Conservation (phyloP, 2,113 vertebrate genomes). For the Scalopus aquaticus region DNA sequence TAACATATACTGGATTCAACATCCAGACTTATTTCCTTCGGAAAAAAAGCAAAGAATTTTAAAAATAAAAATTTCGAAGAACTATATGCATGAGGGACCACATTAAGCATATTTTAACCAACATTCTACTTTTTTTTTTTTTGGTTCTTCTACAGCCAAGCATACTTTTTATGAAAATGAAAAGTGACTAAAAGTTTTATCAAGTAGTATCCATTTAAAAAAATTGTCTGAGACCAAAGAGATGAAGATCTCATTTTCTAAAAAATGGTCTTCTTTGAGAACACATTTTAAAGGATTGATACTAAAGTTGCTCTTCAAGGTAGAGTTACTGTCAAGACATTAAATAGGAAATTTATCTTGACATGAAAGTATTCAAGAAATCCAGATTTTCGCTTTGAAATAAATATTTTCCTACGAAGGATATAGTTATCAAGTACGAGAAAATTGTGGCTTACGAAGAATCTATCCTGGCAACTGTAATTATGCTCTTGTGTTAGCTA, state of each 20-base stretch:
- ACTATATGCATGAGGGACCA: background rate
- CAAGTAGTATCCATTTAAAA: background rate
- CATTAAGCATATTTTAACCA: conserved; percentile 14
- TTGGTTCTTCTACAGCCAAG: background rate
- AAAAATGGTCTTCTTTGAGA: conserved; percentile 47
- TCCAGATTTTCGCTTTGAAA: conserved; percentile 16
- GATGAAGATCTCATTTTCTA: background rate
- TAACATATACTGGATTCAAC: background rate
- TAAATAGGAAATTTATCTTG: conserved; percentile 45
- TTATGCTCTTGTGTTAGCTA: conserved; percentile 30
- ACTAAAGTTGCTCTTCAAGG: background rate
- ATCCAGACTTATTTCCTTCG: background rate
- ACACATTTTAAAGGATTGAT: conserved; percentile 5
- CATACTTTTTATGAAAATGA: background rate
- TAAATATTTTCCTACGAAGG: background rate
- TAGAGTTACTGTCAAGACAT: conserved; percentile 2
- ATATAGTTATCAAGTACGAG: background rate
- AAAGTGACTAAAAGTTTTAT: conserved; percentile 10
- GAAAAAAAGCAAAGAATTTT: conserved; percentile 7
- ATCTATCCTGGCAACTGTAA: conserved; percentile 5
- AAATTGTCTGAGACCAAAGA: conserved; percentile 10
- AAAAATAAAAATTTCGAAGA: background rate
- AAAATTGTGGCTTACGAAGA: conserved; percentile 17
- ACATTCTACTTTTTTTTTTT: background rate
- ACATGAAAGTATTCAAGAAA: conserved; percentile 47